A percentile compares a stretch with the other conserved stretches of the same genome.
phyloP scores from a whole-genome alignment of 2,888 invertebrate genomes.

The Aleiodes testaceus region DNA sequence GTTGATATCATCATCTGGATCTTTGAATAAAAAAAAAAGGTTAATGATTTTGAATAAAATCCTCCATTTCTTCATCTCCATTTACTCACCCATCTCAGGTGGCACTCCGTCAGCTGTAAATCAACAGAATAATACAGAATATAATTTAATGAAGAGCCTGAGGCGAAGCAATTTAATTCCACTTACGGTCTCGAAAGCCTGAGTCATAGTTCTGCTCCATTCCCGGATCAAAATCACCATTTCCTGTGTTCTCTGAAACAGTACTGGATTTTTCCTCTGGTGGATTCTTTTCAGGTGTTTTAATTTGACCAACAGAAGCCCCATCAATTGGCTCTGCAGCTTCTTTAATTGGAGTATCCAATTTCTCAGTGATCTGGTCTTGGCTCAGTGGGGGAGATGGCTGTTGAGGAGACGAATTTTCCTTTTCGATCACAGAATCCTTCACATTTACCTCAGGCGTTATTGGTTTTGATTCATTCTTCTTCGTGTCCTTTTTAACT shows the following conservation, averaged over 20 bases:
- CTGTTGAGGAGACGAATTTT: neutral
- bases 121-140: too few species aligned
- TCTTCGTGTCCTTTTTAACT: too few species aligned
- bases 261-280: slow-evolving; percentile 33
- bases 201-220: neutral
- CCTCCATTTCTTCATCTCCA: too few species aligned
- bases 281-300: too few species aligned
- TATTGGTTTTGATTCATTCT: neutral
- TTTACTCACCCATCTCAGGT: too few species aligned
- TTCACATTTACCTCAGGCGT: neutral
- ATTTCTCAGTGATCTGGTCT: too few species aligned
- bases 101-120: too few species aligned
- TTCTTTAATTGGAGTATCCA: too few species aligned
- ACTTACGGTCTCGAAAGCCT: too few species aligned
- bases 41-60: too few species aligned
- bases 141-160: too few species aligned
- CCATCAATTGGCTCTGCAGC: neutral
- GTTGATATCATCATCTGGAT: neutral
- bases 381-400: neutral
- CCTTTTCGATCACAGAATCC: neutral
- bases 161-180: too few species aligned
- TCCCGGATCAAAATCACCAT: slow-evolving; percentile 40
- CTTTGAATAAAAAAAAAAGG: neutral
- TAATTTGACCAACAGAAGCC: slow-evolving; percentile 7
- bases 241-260: slow-evolving; percentile 50